Evolutionary conservation across 2,888 invertebrate species (phyloP), one percentile per base, ranked within the genome.

Genomic region (Teleogryllus oceanicus): DNA sequence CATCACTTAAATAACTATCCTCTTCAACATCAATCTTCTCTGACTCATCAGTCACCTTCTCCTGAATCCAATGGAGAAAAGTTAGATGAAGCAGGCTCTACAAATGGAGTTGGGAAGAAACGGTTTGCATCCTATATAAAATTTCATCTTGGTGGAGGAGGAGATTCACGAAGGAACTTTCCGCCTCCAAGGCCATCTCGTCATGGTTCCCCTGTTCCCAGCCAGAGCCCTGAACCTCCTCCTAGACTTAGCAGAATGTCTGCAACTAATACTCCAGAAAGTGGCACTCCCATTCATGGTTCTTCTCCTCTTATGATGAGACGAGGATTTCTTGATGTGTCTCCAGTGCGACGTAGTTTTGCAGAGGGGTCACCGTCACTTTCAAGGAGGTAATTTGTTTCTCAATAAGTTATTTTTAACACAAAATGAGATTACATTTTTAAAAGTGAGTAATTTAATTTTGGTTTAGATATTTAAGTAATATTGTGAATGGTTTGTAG

Each of bases 101-200:
- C 79, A 49, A 79, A 78, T 78, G 82, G 80, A 18, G 82, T 78
- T 62, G 88, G 87, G 81, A 94, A 94, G 89, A 93, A 94, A 88
- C 92, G 94, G 86, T 94, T 94, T 88, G 92, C 94, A 86, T 93
- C 94, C 84, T 94, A 94, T 89, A 93, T 94, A 85, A 94, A 94
- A 89, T 90, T 94, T 88, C 93, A 94, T 89, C 90, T 92, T 85
- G 90, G 89, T 77, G 80, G 80, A 49, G 79, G 78, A 78, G 82
- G 78, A 24, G 80, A 75, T 24, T 77, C 81, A 8, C 79, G 80
- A 16, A 51, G 81, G 37, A 82, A 80, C 75, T 79, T 82, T 20
- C 86, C 86, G 81, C 87, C 86, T 51, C 84, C 86, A 81, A 86
- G 87, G 2, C 87, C 87, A 10, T 83, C 78, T n/a, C 76, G 83